Conservation (phyloP, 2,797 vertebrate genomes). For the Setipinna tenuifilis region DNA sequence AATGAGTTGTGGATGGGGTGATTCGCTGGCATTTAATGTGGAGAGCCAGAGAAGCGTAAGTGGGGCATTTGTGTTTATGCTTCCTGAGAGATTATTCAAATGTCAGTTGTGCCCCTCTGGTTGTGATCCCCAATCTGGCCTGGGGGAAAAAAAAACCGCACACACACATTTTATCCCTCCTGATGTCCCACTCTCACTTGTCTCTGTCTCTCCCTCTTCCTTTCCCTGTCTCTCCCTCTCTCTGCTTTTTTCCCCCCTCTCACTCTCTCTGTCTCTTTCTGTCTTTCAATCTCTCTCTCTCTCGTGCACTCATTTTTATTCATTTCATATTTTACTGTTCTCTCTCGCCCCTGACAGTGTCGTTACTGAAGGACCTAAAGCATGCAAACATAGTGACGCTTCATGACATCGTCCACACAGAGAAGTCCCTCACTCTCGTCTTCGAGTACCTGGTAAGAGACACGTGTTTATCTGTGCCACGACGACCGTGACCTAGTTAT, state of each 20-base stretch:
- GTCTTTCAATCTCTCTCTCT: not conserved
- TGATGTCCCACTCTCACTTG: not conserved
- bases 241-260: not conserved
- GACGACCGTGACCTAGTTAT: not conserved
- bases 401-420: constrained; percentile 94
- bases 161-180: not conserved
- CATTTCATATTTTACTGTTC: not conserved
- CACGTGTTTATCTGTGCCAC: not conserved
- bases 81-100: constrained; percentile 22
- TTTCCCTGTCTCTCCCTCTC: not conserved
- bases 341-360: constrained; percentile 75
- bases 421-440: constrained; percentile 94
- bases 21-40: not conserved
- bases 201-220: not conserved
- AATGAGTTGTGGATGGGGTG: constrained; percentile 3
- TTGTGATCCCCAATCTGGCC: not conserved
- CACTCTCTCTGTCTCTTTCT: not conserved
- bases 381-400: constrained; percentile 97
- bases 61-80: constrained; percentile 20
- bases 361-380: constrained; percentile 94
- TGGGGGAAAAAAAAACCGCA: not conserved
- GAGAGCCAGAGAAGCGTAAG: not conserved
- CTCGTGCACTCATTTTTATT: not conserved
- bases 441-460: constrained; percentile 95
- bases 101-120: constrained; percentile 9